Evolutionary conservation across 2,113 vertebrate species (phyloP).

Genomic region (Sorex fumeus): DNA sequence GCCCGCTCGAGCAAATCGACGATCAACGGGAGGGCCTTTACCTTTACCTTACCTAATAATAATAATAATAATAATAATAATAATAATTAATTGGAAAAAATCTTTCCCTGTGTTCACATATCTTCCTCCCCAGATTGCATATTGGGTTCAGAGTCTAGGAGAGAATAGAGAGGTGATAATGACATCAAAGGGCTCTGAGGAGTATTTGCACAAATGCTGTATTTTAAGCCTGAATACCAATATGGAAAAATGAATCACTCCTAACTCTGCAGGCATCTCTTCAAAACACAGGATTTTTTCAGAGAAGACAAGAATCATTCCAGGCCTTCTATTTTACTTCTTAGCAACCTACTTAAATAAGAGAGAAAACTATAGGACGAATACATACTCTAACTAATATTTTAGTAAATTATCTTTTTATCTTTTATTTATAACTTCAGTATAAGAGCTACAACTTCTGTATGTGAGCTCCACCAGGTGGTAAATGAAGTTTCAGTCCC

Average conservation of each 20-base stretch:
- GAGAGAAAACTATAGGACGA: not conserved
- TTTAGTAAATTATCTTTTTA: conserved; percentile 33
- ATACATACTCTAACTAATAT: not conserved
- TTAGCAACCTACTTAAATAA: not conserved
- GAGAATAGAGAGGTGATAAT: not conserved
- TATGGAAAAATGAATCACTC: no score
- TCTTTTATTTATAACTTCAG: conserved; percentile 18
- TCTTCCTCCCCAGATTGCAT: not conserved
- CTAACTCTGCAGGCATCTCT: not conserved
- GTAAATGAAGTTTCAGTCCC: conserved; percentile 52
- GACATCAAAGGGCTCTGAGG: not conserved
- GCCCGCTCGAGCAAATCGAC: no score
- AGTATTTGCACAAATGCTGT: not conserved
- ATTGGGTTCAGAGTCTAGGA: not conserved
- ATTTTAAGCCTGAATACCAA: not conserved
- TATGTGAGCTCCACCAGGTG: conserved; percentile 71
- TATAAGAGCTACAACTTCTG: conserved; percentile 30
- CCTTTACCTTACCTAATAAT: no score
- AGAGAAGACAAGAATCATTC: not conserved
- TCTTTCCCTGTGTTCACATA: not conserved
- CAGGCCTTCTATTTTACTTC: not conserved
- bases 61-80: no score
- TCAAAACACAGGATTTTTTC: not conserved
- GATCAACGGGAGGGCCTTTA: no score
- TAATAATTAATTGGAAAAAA: no score